These are phyloP conservation scores for Xiphophorus birchmanni DNA, from an alignment of 2,797 vertebrate species.

Conservation along the genomic window DNA sequence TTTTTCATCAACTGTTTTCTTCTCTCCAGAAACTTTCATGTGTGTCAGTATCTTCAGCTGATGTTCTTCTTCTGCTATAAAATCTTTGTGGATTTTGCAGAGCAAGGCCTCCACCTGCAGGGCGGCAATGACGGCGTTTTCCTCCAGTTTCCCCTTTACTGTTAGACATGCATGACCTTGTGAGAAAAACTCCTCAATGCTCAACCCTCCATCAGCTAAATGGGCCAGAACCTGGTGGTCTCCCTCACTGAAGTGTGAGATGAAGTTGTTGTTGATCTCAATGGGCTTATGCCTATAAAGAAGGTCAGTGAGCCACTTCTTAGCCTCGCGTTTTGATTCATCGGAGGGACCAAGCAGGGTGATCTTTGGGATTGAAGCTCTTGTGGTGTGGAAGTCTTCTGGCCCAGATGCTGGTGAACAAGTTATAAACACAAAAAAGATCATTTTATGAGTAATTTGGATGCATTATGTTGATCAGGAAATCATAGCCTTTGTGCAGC, in stretches of 20 bases:
- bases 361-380: conserved; percentile 28
- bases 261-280: conserved; percentile 83
- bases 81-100: conserved; percentile 73
- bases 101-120: conserved; percentile 83
- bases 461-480: background rate
- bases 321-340: conserved; percentile 60
- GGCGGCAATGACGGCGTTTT: conserved; percentile 35
- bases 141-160: conserved; percentile 61
- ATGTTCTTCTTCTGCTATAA: conserved; percentile 59
- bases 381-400: background rate
- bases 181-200: conserved; percentile 67
- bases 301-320: conserved; percentile 69
- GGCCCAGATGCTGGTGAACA: background rate
- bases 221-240: conserved; percentile 64
- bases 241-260: conserved; percentile 75
- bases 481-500: no score
- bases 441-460: background rate
- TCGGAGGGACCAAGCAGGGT: background rate
- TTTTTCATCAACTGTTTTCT: accelerated
- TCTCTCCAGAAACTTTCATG: background rate
- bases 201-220: conserved; percentile 29
- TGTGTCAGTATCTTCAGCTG: conserved; percentile 3
- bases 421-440: no score
- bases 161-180: conserved; percentile 63
- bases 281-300: accelerated